Base-by-base conservation (phyloP, 2,113 vertebrate species). In the Petrocephalus zakoni region DNA sequence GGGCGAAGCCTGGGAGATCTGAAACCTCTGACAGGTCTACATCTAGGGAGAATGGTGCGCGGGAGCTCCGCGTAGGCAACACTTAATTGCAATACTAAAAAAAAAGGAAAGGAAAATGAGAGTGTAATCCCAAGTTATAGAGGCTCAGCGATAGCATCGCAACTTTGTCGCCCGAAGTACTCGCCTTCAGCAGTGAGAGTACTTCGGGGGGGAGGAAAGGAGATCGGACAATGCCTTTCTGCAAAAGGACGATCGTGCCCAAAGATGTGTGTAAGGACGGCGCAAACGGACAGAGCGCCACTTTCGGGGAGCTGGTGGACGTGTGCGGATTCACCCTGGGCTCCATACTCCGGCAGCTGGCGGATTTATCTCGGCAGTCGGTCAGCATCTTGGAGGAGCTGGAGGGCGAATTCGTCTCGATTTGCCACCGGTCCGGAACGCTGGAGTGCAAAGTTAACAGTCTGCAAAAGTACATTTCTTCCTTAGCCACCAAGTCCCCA, bases 301-400 rank as follows among this genome's bases (percentile, higher is more conserved):
- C 92, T 49, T 92, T 94, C 90, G 91, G 86, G 53, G 94, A 96
- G 75, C 84, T 96, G 93, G 93, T 75, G 92, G 95, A 95, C 88
- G 95, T 96, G 46, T 94, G 95, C 93, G 91, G 93, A 89, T 93
- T 93, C 90, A 92, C 90, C 84, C 91, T 96, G 89, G 90, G 93
- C 90, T 94, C 96, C 78, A 89, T 94, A 90, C 94, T 96, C 88
- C 92, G 94, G 25, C 95, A 96, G 93, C 95, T 96, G 68, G 94
- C 95, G 11, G 96, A 96, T 91, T 90, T 96, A 90, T 96, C 95
- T 91, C 94, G 95, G 42, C 94, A 93, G 90, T 94, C 94, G 53
- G 94, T 95, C 90, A 91, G 94, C 94, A 94, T 96, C 94, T 92
- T 96, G 93, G 93, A 94, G 88, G 95, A 96, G 87, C 94, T 96